Evolutionary conservation across 2,888 invertebrate genomes (phyloP).

Genomic region (Drosophila gaucha): DNA sequence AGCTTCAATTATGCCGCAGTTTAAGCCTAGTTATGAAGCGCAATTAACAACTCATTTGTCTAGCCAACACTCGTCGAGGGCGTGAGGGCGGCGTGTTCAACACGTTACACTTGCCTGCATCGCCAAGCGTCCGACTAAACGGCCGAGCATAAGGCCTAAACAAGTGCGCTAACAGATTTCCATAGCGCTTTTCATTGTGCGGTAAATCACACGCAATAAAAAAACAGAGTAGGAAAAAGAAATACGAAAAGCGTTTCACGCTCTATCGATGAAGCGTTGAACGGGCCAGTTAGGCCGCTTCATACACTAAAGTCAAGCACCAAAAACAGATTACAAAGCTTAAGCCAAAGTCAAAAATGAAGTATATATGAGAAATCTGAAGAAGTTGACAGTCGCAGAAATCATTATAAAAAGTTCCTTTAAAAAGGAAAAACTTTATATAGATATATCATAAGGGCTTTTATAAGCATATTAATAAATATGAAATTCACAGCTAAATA

Average conservation of each 20-base stretch:
- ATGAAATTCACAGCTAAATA: background rate
- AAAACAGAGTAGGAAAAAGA: conserved; percentile 11
- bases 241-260: conserved; percentile 67
- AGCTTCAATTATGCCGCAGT: conserved; percentile 32
- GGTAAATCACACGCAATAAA: conserved; percentile 69
- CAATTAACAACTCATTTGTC: conserved; percentile 45
- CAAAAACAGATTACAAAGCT: conserved; percentile 1
- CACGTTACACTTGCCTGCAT: conserved; percentile 62
- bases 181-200: conserved; percentile 58
- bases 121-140: conserved; percentile 65
- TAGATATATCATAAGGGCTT: background rate
- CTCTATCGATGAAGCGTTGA: conserved; percentile 78
- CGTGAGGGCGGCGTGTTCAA: background rate
- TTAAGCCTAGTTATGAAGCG: conserved; percentile 21
- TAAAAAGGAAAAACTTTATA: background rate
- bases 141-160: conserved; percentile 17
- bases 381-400: too few species aligned
- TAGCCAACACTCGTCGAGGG: conserved; percentile 5
- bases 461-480: background rate
- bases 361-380: too few species aligned
- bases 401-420: too few species aligned
- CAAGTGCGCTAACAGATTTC: conserved; percentile 43
- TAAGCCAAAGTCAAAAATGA: too few species aligned
- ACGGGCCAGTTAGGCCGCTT: conserved; percentile 22
- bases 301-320: conserved; percentile 50